Conservation (phyloP, 2,113 vertebrate genomes). For the Microtus oregoni region DNA sequence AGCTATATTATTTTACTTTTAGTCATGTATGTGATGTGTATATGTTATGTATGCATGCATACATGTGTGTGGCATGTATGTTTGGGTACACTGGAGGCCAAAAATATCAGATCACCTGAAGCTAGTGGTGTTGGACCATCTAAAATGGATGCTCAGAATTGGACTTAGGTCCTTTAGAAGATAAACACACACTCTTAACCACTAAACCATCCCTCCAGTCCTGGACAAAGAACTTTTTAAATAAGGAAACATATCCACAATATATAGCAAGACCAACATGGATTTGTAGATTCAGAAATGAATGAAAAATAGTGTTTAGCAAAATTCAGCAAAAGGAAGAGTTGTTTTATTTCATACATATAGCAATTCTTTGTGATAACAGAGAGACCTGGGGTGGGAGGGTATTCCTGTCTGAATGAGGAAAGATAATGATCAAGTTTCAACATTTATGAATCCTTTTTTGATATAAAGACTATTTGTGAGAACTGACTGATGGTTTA, state of each 20-base stretch:
- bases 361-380: neutral
- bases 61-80: neutral
- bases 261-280: neutral
- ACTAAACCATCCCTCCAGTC: neutral
- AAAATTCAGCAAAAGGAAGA: neutral
- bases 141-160: neutral
- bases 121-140: neutral
- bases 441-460: neutral
- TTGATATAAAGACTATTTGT: neutral
- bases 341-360: neutral
- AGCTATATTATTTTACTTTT: neutral
- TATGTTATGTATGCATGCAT: neutral
- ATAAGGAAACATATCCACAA: neutral
- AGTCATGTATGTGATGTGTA: neutral
- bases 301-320: neutral
- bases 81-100: neutral
- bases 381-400: neutral
- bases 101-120: neutral
- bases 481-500: neutral
- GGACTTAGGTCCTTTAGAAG: neutral
- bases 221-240: neutral
- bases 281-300: neutral
- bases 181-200: neutral
- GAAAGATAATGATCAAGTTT: neutral
- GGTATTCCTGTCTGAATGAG: neutral